phyloP scores from a whole-genome alignment of 2,888 invertebrate genomes.

The Harpalus rufipes region DNA sequence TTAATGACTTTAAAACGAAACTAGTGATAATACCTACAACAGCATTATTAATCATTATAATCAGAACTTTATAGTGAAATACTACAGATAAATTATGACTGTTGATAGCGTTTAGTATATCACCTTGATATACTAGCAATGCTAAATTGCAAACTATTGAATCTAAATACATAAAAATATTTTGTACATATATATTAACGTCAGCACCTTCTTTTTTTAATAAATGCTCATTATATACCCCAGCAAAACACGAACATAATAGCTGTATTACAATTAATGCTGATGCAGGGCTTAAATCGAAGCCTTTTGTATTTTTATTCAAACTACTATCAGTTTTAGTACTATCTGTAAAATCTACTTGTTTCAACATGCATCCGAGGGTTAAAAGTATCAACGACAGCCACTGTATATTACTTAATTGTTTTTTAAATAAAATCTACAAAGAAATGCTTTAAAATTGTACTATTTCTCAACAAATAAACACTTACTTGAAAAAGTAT shows the following conservation, averaged over 20 bases:
- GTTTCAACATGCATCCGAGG: slow-evolving; percentile 94
- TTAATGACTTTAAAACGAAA: slow-evolving; percentile 94
- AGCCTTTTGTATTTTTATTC: slow-evolving; percentile 75
- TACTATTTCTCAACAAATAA: not conserved
- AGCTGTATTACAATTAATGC: slow-evolving; percentile 87
- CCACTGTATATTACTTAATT: slow-evolving; percentile 91
- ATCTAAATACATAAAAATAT: slow-evolving; percentile 96
- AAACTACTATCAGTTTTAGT: slow-evolving; percentile 65
- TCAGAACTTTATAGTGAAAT: slow-evolving; percentile 84
- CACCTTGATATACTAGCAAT: slow-evolving; percentile 84
- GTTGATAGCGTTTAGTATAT: slow-evolving; percentile 82
- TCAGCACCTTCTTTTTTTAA: slow-evolving; percentile 91
- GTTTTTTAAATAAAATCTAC: slow-evolving; percentile 91
- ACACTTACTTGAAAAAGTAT: slow-evolving; percentile 90
- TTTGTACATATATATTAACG: slow-evolving; percentile 94
- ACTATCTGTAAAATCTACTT: slow-evolving; percentile 80
- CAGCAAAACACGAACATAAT: slow-evolving; percentile 94
- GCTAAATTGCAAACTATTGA: slow-evolving; percentile 94
- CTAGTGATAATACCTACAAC: slow-evolving; percentile 95
- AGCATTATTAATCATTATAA: slow-evolving; percentile 93
- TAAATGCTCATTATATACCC: slow-evolving; percentile 97
- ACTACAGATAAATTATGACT: slow-evolving; percentile 80
- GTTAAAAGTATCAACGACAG: slow-evolving; percentile 91
- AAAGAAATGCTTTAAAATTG: slow-evolving; percentile 71
- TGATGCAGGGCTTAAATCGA: slow-evolving; percentile 81